Conservation (phyloP, 2,797 vertebrate genomes). For the Trichosurus vulpecula region DNA sequence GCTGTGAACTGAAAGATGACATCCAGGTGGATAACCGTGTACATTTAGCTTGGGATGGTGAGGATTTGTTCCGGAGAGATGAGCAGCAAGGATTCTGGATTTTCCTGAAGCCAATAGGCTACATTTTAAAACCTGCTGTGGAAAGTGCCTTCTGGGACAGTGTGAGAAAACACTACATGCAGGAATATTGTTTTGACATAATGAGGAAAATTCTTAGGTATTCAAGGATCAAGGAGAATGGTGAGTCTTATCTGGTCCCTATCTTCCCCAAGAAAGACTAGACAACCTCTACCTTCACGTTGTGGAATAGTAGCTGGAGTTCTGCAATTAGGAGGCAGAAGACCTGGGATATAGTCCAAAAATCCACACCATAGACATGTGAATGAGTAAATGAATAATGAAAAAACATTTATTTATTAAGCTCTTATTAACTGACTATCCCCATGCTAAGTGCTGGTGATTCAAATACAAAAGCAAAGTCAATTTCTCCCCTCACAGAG, state of each 20-base stretch:
- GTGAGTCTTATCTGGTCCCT: background rate
- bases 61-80: background rate
- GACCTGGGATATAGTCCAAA: background rate
- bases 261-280: background rate
- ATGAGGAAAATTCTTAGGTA: background rate
- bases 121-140: background rate
- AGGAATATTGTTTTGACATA: background rate
- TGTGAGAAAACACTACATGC: background rate
- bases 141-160: background rate
- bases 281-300: background rate
- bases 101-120: background rate
- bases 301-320: background rate
- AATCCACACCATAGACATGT: background rate
- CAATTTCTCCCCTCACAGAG: background rate
- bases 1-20: background rate
- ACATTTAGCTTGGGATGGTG: background rate
- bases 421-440: background rate
- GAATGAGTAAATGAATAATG: background rate
- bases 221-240: background rate
- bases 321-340: background rate
- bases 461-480: background rate
- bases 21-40: background rate
- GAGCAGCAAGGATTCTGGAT: background rate
- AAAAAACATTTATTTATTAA: background rate
- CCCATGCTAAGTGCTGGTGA: background rate